Evolutionary conservation across 2,797 vertebrate species (phyloP).

Genomic region (Labroides dimidiatus): DNA sequence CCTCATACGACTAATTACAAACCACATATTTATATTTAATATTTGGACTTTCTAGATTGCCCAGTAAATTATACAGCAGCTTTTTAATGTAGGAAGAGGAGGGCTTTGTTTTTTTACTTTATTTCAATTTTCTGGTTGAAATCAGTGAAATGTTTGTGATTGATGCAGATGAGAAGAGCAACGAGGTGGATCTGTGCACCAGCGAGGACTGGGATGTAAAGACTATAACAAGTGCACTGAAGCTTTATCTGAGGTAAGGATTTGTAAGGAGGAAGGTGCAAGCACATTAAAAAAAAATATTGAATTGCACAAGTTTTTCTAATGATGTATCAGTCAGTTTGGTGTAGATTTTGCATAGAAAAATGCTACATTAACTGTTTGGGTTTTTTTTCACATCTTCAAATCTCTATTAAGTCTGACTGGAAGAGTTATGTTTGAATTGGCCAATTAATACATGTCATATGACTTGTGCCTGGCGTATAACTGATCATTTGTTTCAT

Average conservation of each 20-base stretch:
- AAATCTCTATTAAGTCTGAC: no score
- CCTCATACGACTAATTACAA: slow-evolving; percentile 74
- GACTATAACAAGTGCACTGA: slow-evolving; percentile 96
- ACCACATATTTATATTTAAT: slow-evolving; percentile 73
- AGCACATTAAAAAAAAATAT: not conserved
- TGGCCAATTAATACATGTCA: no score
- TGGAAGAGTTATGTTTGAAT: no score
- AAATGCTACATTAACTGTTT: no score
- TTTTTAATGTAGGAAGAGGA: slow-evolving; percentile 8
- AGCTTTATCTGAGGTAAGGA: slow-evolving; percentile 93
- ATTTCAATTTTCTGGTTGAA: slow-evolving; percentile 4
- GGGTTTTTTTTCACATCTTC: no score
- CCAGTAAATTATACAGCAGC: slow-evolving; percentile 19
- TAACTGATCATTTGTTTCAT: slow-evolving; percentile 19
- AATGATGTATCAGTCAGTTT: no score
- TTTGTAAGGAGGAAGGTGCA: not conserved
- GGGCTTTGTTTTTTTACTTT: slow-evolving; percentile 6
- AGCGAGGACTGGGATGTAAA: slow-evolving; percentile 95
- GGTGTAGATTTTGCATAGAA: no score
- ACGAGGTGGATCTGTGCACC: slow-evolving; percentile 89
- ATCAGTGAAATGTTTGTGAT: slow-evolving; percentile 38
- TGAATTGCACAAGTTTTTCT: no score
- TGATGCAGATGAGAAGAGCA: slow-evolving; percentile 90
- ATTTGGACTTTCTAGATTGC: slow-evolving; percentile 55
- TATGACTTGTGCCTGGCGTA: not conserved